A percentile compares a stretch with the other conserved stretches of the same genome.
Conservation (phyloP, 2,888 invertebrate genomes). For the Geophilus truncorum region DNA sequence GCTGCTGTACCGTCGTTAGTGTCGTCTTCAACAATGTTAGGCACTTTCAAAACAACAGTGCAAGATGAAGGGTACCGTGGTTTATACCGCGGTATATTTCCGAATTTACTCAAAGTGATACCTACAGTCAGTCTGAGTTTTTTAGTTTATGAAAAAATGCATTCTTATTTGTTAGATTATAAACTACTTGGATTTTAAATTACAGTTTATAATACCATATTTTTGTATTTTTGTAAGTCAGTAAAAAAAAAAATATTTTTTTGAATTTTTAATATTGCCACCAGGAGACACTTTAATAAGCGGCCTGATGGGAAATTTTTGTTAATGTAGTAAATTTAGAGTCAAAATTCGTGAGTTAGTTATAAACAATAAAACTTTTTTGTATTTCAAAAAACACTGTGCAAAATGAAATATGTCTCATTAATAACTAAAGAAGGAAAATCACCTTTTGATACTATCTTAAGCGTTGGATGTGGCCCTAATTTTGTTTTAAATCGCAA, state of each 20-base stretch:
- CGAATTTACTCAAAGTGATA: not conserved
- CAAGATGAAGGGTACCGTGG: not conserved
- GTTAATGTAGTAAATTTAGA: not conserved
- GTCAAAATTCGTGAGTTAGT: not conserved
- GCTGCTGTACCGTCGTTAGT: not conserved
- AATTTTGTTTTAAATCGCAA: not conserved
- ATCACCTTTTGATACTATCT: not conserved
- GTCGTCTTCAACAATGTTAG: not conserved
- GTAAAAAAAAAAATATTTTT: too few relatives aligned
- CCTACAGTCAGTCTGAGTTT: conserved; percentile 1
- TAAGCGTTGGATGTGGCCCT: not conserved
- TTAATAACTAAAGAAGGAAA: not conserved
- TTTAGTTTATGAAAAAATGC: not conserved
- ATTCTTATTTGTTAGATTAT: too few relatives aligned
- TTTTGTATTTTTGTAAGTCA: not conserved
- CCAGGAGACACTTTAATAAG: not conserved
- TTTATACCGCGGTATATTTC: not conserved
- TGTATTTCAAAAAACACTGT: not conserved
- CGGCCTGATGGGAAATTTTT: not conserved
- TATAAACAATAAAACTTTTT: not conserved
- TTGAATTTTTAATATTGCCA: not conserved
- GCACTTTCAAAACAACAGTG: not conserved
- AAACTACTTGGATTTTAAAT: not conserved
- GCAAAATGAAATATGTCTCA: not conserved
- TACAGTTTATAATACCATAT: not conserved